Evolutionary conservation across 2,113 vertebrate genomes (phyloP).

Genomic region (Genyomyrus donnyi): DNA sequence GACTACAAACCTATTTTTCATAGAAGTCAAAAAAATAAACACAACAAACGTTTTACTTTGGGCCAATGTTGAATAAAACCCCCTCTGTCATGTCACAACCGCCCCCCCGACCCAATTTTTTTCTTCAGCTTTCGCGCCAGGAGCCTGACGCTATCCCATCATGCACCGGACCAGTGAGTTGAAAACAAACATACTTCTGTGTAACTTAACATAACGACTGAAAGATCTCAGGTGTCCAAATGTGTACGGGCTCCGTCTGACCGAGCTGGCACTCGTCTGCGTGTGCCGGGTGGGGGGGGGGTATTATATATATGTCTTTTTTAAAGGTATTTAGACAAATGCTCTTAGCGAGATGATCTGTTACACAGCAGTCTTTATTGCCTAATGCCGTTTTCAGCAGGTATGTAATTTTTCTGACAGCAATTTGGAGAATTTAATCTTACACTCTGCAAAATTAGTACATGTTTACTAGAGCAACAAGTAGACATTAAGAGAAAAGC

Average conservation of each 20-base stretch:
- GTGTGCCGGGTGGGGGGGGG: no score
- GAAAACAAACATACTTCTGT: slow-evolving; percentile 20
- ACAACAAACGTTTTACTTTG: not conserved
- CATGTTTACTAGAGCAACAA: not conserved
- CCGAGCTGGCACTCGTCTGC: not conserved
- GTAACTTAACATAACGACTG: not conserved
- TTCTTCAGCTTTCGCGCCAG: not conserved
- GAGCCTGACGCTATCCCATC: not conserved
- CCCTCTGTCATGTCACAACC: slow-evolving; percentile 10
- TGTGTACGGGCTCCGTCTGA: not conserved
- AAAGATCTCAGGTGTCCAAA: not conserved
- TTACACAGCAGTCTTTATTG: not conserved
- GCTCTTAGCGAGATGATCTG: not conserved
- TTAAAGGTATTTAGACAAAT: slow-evolving; percentile 8
- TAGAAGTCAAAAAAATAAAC: not conserved
- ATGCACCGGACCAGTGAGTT: not conserved
- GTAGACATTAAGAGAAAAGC: not conserved
- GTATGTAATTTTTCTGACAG: slow-evolving; percentile 11
- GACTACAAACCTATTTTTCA: not conserved
- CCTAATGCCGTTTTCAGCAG: not conserved
- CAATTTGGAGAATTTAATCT: slow-evolving; percentile 13
- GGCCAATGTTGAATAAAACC: slow-evolving; percentile 11
- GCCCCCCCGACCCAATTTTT: not conserved
- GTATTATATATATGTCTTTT: not conserved
- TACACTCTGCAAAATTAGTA: slow-evolving; percentile 3